phyloP scores from a whole-genome alignment of 2,797 vertebrate species.

The Aplochiton taeniatus region DNA sequence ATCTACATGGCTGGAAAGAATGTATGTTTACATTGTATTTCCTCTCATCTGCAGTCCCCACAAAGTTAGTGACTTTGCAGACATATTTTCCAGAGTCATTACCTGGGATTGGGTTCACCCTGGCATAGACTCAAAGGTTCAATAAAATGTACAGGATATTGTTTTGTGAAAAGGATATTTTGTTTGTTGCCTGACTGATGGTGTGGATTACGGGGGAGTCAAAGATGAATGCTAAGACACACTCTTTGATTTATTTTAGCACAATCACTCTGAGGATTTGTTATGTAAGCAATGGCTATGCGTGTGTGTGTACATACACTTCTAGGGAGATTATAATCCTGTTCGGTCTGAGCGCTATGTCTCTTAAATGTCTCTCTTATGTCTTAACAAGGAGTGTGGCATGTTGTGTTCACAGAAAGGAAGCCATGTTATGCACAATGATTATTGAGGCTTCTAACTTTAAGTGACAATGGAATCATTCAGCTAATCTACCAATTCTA shows the following conservation, averaged over 20 bases:
- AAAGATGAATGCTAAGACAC: constrained; percentile 57
- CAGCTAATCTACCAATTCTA: too few relatives aligned
- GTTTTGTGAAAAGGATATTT: too few relatives aligned
- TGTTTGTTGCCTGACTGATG: not conserved
- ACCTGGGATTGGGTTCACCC: too few relatives aligned
- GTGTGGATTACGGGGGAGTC: constrained; percentile 54
- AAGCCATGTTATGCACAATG: constrained; percentile 66
- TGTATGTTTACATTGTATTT: too few relatives aligned
- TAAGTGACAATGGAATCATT: too few relatives aligned
- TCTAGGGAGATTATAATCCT: constrained; percentile 68
- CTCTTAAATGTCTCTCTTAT: constrained; percentile 5
- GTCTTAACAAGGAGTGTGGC: too few relatives aligned
- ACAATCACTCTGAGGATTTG: constrained; percentile 67
- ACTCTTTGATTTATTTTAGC: constrained; percentile 41
- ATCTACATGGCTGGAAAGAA: too few relatives aligned
- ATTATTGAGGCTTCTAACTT: not conserved
- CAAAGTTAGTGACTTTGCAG: constrained; percentile 92
- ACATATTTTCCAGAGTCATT: constrained; percentile 91
- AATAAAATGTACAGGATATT: not conserved
- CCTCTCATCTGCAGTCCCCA: constrained; percentile 88
- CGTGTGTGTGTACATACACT: constrained; percentile 60
- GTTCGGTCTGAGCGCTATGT: constrained; percentile 57
- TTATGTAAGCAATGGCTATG: constrained; percentile 64
- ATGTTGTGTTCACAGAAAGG: constrained; percentile 4
- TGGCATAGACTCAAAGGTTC: not conserved